Evolutionary conservation across 1,140 invertebrate genomes (phyloP).

Genomic region (Drosophila malerkotliana): DNA sequence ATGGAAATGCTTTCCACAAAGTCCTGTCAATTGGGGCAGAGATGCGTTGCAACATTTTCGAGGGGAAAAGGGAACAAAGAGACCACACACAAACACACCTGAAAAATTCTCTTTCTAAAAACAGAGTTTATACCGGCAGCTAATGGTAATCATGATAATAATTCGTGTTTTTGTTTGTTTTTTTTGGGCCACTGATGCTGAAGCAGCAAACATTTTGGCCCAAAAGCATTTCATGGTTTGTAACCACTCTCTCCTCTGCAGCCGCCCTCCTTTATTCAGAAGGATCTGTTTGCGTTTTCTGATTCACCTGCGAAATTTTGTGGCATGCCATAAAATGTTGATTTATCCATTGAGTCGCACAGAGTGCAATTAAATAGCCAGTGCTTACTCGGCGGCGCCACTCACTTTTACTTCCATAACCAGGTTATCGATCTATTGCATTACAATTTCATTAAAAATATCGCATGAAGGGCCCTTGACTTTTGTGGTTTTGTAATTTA

Average conservation of each 20-base stretch:
- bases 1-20: not conserved
- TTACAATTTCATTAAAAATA: constrained; percentile 2
- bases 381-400: constrained; percentile 16
- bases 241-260: constrained; percentile 17
- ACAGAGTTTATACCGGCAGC: constrained; percentile 17
- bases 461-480: not conserved
- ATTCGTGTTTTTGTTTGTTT: constrained; percentile 38
- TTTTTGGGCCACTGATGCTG: constrained; percentile 19
- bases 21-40: not conserved
- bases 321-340: constrained; percentile 26
- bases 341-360: constrained; percentile 33
- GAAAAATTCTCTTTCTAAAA: constrained; percentile 8
- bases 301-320: constrained; percentile 30
- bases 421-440: not conserved
- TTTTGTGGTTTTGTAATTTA: too few relatives aligned
- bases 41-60: constrained; percentile 16
- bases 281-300: constrained; percentile 2
- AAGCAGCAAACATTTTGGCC: constrained; percentile 40
- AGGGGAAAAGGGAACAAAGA: constrained; percentile 7
- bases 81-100: not conserved
- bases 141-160: constrained; percentile 48
- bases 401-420: constrained; percentile 7
- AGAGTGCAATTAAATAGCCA: constrained; percentile 20
- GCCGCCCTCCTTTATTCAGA: not conserved
- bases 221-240: constrained; percentile 42